These are phyloP conservation scores for Isaurus tuberculatus DNA, from an alignment of 92 coral and sea anemone species.

Conservation along the genomic window DNA sequence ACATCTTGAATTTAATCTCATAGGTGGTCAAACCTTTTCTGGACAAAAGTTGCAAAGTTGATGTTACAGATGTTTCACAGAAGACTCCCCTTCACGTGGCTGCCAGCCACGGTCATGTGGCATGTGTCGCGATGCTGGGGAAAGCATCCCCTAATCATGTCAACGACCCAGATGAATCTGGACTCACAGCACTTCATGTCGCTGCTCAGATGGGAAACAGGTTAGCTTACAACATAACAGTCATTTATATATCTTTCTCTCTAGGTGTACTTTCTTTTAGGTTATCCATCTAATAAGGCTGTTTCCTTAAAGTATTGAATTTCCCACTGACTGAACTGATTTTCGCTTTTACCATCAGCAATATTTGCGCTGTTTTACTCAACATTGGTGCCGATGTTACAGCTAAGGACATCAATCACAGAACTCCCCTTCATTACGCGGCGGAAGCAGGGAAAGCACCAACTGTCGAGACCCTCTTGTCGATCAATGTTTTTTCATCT, in stretches of 20 bases:
- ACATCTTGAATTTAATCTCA: not conserved
- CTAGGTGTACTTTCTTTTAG: too few relatives aligned
- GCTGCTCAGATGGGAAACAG: conserved; percentile 69
- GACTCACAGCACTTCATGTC: conserved; percentile 73
- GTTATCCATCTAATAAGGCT: too few relatives aligned
- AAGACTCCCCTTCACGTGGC: conserved; percentile 80
- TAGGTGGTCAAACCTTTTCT: conserved; percentile 62
- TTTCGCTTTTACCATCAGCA: conserved; percentile 44
- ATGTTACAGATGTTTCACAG: conserved; percentile 64
- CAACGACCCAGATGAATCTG: conserved; percentile 72
- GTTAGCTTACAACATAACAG: conserved; percentile 6
- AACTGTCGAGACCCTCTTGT: conserved; percentile 54
- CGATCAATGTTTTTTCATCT: conserved; percentile 9
- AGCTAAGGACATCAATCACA: conserved; percentile 73
- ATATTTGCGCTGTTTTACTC: conserved; percentile 59
- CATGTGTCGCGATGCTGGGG: conserved; percentile 62
- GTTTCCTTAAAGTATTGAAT: too few relatives aligned
- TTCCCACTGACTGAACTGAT: too few relatives aligned
- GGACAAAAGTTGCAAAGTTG: conserved; percentile 39
- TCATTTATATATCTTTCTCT: not conserved
- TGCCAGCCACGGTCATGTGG: conserved; percentile 70
- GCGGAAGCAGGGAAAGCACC: conserved; percentile 70
- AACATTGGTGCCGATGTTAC: conserved; percentile 74
- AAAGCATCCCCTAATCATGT: conserved; percentile 63
- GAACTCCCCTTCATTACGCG: conserved; percentile 79